These are phyloP conservation scores for Simalia tracyae DNA, from an alignment of 2,797 vertebrate species.

Conservation along the genomic window DNA sequence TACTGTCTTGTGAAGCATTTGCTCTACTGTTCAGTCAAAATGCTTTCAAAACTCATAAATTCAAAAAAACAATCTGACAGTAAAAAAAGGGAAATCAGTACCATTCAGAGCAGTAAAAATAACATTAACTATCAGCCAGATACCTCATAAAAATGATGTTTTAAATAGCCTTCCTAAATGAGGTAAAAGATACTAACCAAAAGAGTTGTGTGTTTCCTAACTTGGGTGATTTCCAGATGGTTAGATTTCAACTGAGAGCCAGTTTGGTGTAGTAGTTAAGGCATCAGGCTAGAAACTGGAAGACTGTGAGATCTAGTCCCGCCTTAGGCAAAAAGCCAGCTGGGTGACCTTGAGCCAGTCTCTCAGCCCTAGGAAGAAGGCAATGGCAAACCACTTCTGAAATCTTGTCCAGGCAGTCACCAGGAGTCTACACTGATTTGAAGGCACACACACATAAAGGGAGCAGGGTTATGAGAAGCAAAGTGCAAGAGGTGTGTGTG, in stretches of 20 bases:
- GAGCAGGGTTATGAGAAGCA: neutral
- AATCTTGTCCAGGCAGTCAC: neutral
- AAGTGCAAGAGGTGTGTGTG: neutral
- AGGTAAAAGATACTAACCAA: neutral
- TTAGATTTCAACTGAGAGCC: neutral
- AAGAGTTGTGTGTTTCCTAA: neutral
- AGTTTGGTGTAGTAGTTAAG: neutral
- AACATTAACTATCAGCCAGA: neutral
- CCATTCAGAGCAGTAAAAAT: neutral
- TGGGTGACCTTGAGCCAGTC: too few relatives aligned
- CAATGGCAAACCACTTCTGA: neutral
- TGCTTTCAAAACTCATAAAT: neutral
- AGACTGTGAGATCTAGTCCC: too few relatives aligned
- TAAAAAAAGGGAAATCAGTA: neutral
- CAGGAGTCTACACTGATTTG: neutral
- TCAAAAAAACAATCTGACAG: neutral
- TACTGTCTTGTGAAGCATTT: neutral
- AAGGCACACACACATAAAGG: neutral
- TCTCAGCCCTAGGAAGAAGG: neutral
- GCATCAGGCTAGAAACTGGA: neutral
- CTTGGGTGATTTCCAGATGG: neutral
- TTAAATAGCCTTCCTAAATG: neutral
- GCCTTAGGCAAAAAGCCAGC: too few relatives aligned
- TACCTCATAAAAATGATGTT: neutral
- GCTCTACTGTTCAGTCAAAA: neutral